A percentile compares a stretch with the other conserved stretches of the same genome.
Evolutionary conservation across 2,113 vertebrate species (phyloP).

Genomic region (Malurus alboscapulatus): DNA sequence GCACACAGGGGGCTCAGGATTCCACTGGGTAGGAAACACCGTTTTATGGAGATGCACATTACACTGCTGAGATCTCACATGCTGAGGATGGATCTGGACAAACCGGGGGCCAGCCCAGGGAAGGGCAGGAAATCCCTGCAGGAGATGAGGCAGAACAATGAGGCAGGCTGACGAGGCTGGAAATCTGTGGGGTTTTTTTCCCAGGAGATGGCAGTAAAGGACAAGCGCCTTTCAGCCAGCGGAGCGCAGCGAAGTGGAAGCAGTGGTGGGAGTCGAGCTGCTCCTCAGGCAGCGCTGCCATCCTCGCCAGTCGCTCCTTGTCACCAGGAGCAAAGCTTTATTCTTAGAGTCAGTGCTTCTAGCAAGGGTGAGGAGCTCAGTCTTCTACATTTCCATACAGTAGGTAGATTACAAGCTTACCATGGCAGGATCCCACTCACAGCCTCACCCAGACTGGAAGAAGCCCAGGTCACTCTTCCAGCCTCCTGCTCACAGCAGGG

Average conservation of each 20-base stretch:
- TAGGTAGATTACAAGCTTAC: not conserved
- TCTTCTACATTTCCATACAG: not conserved
- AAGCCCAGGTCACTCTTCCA: not conserved
- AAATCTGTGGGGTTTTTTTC: not conserved
- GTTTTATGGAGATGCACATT: not conserved
- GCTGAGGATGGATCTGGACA: not conserved
- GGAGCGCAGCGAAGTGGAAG: rapidly evolving
- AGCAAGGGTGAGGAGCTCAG: not conserved
- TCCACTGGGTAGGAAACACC: not conserved
- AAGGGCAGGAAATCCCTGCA: conserved; percentile 4
- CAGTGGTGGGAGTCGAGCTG: not conserved
- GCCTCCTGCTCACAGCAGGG: not conserved
- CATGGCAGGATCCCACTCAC: not conserved
- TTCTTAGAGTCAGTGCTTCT: not conserved
- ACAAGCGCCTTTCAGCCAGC: not conserved
- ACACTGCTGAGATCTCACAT: not conserved
- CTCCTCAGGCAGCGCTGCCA: not conserved
- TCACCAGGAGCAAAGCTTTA: not conserved
- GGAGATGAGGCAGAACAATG: not conserved
- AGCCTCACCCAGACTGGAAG: not conserved
- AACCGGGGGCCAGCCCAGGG: not conserved
- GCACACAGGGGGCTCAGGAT: not conserved
- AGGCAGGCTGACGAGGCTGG: not conserved
- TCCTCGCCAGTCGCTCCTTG: not conserved
- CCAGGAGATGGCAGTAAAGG: conserved; percentile 66